Conservation (phyloP, 2,797 vertebrate species). For the Epinephelus awoara region DNA sequence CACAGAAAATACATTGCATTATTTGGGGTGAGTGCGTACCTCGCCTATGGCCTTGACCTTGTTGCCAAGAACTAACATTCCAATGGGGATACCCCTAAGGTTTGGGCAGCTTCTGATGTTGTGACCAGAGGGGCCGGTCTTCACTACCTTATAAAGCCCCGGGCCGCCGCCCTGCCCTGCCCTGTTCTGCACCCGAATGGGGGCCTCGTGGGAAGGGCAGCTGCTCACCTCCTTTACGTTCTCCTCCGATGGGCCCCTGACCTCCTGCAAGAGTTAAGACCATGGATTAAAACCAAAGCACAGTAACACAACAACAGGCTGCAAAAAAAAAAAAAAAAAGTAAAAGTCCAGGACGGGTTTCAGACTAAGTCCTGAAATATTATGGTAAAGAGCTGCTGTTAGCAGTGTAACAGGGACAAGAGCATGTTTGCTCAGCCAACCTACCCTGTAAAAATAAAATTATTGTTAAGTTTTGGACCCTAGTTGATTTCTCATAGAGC, state of each 20-base stretch:
- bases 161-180: constrained; percentile 96
- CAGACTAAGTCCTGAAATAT: neutral
- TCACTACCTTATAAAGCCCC: constrained; percentile 99
- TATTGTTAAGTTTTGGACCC: neutral
- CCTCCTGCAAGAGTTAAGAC: constrained; percentile 92
- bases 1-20: constrained; percentile 88
- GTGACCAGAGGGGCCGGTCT: constrained; percentile 99
- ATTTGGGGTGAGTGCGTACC: constrained; percentile 89
- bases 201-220: constrained; percentile 93
- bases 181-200: constrained; percentile 92
- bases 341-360: neutral
- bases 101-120: constrained; percentile 99
- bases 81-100: constrained; percentile 99
- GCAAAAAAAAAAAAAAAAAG: constrained; percentile 31
- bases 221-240: constrained; percentile 96
- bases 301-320: constrained; percentile 25
- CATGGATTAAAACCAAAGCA: constrained; percentile 71
- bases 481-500: neutral
- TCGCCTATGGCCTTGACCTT: constrained; percentile 99
- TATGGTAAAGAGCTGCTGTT: neutral
- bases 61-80: constrained; percentile 99
- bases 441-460: neutral
- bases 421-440: constrained; percentile 9
- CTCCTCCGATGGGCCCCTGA: constrained; percentile 94
- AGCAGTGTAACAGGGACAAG: constrained; percentile 9